phyloP scores from a whole-genome alignment of 2,888 invertebrate species.

The Cryptus armator region DNA sequence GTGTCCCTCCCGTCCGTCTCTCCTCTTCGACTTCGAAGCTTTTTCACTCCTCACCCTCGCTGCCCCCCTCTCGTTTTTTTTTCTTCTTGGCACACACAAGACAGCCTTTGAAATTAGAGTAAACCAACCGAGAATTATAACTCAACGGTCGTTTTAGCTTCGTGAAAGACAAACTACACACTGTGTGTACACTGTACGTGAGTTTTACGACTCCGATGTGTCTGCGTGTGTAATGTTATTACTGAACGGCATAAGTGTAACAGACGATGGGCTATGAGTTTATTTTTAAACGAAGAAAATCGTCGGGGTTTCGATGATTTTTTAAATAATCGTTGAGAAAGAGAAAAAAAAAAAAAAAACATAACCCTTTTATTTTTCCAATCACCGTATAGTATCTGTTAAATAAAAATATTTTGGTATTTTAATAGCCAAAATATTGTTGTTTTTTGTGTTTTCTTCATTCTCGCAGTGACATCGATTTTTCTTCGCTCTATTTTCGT shows the following conservation, averaged over 20 bases:
- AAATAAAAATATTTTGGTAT: no score
- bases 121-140: conserved; percentile 65
- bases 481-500: no score
- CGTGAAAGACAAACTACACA: conserved; percentile 60
- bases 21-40: not conserved
- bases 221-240: conserved; percentile 17
- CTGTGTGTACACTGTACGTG: conserved; percentile 14
- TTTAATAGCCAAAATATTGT: no score
- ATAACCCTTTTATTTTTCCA: no score
- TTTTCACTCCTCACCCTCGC: conserved; percentile 11
- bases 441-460: no score
- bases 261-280: not conserved
- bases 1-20: not conserved
- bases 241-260: conserved; percentile 2
- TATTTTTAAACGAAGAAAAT: conserved; percentile 1
- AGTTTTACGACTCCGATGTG: conserved; percentile 27
- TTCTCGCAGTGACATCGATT: no score
- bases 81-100: conserved; percentile 58
- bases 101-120: conserved; percentile 68
- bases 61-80: conserved; percentile 6
- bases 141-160: conserved; percentile 22
- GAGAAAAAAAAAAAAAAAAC: no score
- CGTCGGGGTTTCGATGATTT: not conserved
- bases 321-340: no score
- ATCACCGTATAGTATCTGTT: no score